Evolutionary conservation across 2,888 invertebrate genomes (phyloP), one percentile per base, ranked within the genome.

Genomic region (Alsophila aescularia): DNA sequence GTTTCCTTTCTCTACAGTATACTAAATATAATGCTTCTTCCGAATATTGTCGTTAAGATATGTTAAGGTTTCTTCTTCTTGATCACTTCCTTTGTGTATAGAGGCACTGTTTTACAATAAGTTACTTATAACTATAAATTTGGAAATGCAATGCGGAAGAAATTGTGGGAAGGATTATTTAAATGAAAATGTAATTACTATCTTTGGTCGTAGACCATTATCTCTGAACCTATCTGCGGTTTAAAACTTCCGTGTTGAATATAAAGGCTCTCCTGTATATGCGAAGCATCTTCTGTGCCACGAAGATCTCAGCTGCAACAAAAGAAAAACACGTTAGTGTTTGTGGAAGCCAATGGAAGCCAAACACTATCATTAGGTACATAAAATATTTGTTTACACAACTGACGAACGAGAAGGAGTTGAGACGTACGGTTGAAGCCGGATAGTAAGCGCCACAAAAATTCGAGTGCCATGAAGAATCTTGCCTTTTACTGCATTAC

Each of bases 201-300:
- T 81, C 80, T 86, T 68, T 81, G 72, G 70, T 79, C 70, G 62
- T 69, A 77, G 74, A 81, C 72, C 85, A 85, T 87, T 77, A 61
- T 81, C 59, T 65, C 62, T 43, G 36, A 37, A 63, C 64, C 77
- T 85, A 84, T 85, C 85, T 86, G 59, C 79, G 73, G 73, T 79
- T 81, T 63, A 79, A 66, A 44, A 73, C 74, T 67, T 74, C 70
- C 63, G 69, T 75, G 71, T 75, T 65, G 54, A 72, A 65, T 59
- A 60, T 64, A 51, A 63, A 57, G 59, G 62, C 57, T 61, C 62
- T 69, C 68, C 69, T 68, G 62, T 61, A 66, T 56, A 70, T 58
- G 58, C 67, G 62, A 66, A 69, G 61, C 83, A 84, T 83, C 61
- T 73, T 81, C 62, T 58, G 66, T 55, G 60, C 60, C 63, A 52